phyloP scores from a whole-genome alignment of 2,888 invertebrate species.

The Suillia variegata region DNA sequence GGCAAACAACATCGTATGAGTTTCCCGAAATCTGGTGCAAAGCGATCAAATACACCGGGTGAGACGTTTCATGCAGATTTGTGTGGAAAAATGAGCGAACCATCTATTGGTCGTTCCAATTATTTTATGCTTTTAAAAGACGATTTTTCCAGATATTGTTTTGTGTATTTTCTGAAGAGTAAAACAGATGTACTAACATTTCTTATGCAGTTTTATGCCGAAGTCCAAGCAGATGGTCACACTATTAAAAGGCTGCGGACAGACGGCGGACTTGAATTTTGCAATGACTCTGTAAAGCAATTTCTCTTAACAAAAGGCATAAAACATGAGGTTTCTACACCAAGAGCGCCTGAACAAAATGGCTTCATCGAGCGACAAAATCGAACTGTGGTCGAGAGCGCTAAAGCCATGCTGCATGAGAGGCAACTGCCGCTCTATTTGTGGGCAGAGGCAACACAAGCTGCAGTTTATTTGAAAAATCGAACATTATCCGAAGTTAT shows the following conservation, averaged over 20 bases:
- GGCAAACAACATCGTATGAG: constrained; percentile 17
- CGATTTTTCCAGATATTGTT: constrained; percentile 25
- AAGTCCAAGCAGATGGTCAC: constrained; percentile 18
- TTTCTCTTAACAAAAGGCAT: constrained; percentile 14
- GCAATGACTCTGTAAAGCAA: constrained; percentile 11
- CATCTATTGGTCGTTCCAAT: constrained; percentile 21
- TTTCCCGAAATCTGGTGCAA: constrained; percentile 16
- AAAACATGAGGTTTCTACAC: constrained; percentile 11
- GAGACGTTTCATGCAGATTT: constrained; percentile 23
- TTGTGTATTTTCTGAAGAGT: constrained; percentile 26
- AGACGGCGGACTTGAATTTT: constrained; percentile 18
- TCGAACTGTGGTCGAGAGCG: constrained; percentile 18
- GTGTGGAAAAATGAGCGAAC: too few species aligned
- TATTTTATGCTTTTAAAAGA: constrained; percentile 28
- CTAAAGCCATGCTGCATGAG: constrained; percentile 21
- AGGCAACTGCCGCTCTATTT: constrained; percentile 20
- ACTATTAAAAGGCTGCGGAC: constrained; percentile 15
- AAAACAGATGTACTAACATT: constrained; percentile 21
- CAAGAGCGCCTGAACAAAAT: constrained; percentile 22
- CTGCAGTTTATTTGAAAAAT: constrained; percentile 47
- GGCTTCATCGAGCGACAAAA: constrained; percentile 19
- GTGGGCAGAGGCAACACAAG: constrained; percentile 52
- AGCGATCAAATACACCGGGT: constrained; percentile 7
- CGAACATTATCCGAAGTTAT: constrained; percentile 34
- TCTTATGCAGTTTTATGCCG: constrained; percentile 16